Percentiles rank a stretch among this genome's conserved stretches.
These are phyloP conservation scores for Terrapene triunguis DNA, from an alignment of 2,113 vertebrate species.

Conservation along the genomic window DNA sequence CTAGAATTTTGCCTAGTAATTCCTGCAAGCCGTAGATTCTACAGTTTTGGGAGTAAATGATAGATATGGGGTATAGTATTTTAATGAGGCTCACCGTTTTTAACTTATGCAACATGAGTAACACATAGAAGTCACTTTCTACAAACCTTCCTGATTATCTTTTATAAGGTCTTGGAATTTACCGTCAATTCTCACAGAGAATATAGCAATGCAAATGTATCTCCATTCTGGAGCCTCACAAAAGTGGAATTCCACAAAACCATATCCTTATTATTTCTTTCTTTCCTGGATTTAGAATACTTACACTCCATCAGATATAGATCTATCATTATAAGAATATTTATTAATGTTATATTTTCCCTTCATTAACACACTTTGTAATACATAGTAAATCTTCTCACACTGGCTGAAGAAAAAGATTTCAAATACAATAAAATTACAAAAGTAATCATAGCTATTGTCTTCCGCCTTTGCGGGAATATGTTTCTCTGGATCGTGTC, in stretches of 20 bases:
- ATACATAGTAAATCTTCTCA: neutral
- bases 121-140: neutral
- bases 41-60: neutral
- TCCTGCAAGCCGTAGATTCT: neutral
- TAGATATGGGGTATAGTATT: neutral
- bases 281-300: neutral
- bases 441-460: neutral
- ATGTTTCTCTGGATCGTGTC: neutral
- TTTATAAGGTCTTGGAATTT: neutral
- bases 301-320: neutral
- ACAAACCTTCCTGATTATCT: fast-evolving
- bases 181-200: neutral
- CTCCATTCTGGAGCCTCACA: neutral
- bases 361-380: neutral
- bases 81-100: neutral
- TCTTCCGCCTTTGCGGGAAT: neutral
- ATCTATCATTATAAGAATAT: neutral
- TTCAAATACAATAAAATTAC: neutral
- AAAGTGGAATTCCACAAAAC: neutral
- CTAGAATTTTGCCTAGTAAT: neutral
- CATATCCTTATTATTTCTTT: neutral
- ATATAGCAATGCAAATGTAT: neutral
- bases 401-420: neutral
- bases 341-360: neutral
- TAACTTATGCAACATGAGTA: fast-evolving